Base-by-base conservation (phyloP, 1,140 invertebrate species). In the Chrysomallon squamiferum region DNA sequence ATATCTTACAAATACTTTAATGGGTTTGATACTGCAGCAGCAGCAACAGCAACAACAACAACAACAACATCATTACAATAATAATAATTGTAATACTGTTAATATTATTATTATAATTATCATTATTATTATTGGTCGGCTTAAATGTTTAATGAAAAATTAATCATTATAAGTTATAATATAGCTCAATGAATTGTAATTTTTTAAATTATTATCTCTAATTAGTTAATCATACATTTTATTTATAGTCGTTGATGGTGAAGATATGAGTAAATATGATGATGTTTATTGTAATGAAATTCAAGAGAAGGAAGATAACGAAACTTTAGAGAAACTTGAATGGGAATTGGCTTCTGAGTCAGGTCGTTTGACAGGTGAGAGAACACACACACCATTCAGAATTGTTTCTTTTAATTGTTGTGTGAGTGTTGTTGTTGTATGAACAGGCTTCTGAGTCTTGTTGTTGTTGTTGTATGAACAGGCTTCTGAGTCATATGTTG, bases 331-430 rank as follows among this genome's bases (percentile, higher is more conserved):
- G 50, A 52, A 76, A 45, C 70, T 81, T 30, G 77, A 81, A 62
- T 73, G 76, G 75, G 79, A 81, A 58, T 64, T 81, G 45, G 75
- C 79, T 11, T 81, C 79, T n/a, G 70, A 78, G 54, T 68, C 77
- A 32, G 79, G 79, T 4, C 56, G 75, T 58, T n/a, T 78, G 0
- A 78, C 78, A 68, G 78, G 78, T 80, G 65, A 13, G 41, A n/a
- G 11, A n/a, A 13, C 11, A 11, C 41, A 43, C 41, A 13, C 11
- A 13, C 41, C 41, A 43, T 1, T 0, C n/a, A n/a, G 11, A n/a
- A 43, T 11, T 0, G 11, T 11, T 43, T n/a, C n/a, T 11, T 43
- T 43, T n/a, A 43, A 13, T n/a, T 43, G 41, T 43, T 43, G 41
- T 13, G 41, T 43, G 41, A 13, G 41, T 1, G 41, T 43, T 11